Conservation (phyloP, 2,113 vertebrate genomes). For the Apteryx owenii region DNA sequence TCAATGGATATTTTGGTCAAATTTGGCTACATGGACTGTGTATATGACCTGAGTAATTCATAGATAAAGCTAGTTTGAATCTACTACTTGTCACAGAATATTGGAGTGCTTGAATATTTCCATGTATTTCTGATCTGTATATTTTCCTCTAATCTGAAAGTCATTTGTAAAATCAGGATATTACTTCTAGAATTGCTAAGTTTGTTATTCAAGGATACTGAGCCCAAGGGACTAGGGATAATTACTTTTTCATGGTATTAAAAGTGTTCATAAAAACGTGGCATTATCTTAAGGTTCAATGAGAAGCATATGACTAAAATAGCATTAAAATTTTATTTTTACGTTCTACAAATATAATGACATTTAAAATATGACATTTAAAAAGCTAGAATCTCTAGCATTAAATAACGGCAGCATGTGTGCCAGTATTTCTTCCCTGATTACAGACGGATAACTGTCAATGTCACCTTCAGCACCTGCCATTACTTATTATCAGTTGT, state of each 20-base stretch:
- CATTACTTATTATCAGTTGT: slow-evolving; percentile 13
- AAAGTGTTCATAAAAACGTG: slow-evolving; percentile 50
- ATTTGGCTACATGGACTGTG: not conserved
- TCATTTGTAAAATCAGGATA: not conserved
- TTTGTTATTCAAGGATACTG: slow-evolving; percentile 33
- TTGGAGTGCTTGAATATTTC: not conserved
- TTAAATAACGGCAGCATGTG: not conserved
- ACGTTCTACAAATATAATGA: slow-evolving; percentile 20
- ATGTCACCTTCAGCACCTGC: slow-evolving; percentile 64
- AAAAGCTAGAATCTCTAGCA: slow-evolving; percentile 21
- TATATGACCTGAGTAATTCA: not conserved
- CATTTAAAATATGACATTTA: slow-evolving; percentile 63
- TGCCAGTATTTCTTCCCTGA: not conserved
- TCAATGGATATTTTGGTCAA: not conserved
- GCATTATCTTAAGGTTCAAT: slow-evolving; percentile 55
- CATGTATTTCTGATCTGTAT: rapidly evolving
- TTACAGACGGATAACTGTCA: slow-evolving; percentile 15
- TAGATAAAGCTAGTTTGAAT: not conserved
- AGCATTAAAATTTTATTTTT: slow-evolving; percentile 52
- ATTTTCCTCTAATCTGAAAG: not conserved
- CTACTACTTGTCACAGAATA: not conserved
- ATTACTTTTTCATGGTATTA: slow-evolving; percentile 57
- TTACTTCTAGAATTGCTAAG: not conserved
- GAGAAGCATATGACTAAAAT: slow-evolving; percentile 27
- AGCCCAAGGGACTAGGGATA: slow-evolving; percentile 40